Percentiles rank a stretch among this genome's conserved stretches.
Evolutionary conservation across 2,797 vertebrate genomes (phyloP).

Genomic region (Catostomus latipinnis): DNA sequence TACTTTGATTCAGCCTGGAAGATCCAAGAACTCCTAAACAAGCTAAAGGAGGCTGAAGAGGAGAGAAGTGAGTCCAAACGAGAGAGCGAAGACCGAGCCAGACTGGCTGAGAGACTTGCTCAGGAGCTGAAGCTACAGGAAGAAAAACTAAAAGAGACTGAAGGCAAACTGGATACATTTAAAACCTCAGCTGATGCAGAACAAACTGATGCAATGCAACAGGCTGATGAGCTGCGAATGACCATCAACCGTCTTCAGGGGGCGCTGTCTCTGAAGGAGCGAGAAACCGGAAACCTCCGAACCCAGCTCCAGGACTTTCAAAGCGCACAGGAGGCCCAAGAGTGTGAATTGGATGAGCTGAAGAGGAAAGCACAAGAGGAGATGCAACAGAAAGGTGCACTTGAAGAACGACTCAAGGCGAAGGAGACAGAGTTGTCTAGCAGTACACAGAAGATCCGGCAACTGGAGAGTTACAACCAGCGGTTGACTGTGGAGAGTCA

Average conservation of each 20-base stretch:
- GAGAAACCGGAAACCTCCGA: constrained; percentile 81
- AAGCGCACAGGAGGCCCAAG: constrained; percentile 73
- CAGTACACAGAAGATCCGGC: constrained; percentile 77
- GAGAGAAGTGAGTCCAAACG: constrained; percentile 73
- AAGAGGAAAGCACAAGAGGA: constrained; percentile 71
- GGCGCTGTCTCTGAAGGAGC: constrained; percentile 79
- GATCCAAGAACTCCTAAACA: constrained; percentile 80
- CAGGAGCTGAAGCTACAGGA: constrained; percentile 80
- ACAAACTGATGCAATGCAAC: constrained; percentile 66
- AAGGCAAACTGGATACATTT: constrained; percentile 71
- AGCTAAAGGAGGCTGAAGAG: constrained; percentile 77
- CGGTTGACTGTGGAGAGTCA: constrained; percentile 78
- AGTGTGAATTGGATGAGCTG: constrained; percentile 77
- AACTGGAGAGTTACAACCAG: constrained; percentile 79
- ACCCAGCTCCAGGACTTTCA: constrained; percentile 81
- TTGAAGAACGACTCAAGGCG: constrained; percentile 76
- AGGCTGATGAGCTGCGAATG: constrained; percentile 76
- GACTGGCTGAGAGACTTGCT: constrained; percentile 73
- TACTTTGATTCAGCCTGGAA: constrained; percentile 76
- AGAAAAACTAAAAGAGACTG: constrained; percentile 71
- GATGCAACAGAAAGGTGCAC: constrained; percentile 59
- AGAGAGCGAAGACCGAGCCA: constrained; percentile 69
- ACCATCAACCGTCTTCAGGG: constrained; percentile 78
- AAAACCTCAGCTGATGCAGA: constrained; percentile 71
- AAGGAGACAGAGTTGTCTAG: constrained; percentile 77